Conservation (phyloP, 2,113 vertebrate species). For the Morone saxatilis region DNA sequence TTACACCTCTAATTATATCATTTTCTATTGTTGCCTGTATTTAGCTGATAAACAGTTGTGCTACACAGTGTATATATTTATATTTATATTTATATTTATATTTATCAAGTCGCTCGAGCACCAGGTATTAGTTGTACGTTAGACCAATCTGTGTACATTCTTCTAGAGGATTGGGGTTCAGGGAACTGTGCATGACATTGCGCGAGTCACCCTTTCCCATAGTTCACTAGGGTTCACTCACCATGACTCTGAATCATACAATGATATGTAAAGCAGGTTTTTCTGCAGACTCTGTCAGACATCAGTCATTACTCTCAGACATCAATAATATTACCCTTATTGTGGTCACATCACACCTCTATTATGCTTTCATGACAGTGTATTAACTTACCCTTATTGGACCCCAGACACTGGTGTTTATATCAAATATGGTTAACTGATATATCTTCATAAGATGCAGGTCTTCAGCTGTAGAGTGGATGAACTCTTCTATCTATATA, state of each 20-base stretch:
- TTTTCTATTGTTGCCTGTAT: not conserved
- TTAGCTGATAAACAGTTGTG: constrained; percentile 11
- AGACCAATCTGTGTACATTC: not conserved
- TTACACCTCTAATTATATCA: not conserved
- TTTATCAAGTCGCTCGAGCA: constrained; percentile 26
- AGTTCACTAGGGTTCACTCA: constrained; percentile 32
- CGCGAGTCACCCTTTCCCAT: constrained; percentile 16
- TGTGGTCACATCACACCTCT: constrained; percentile 54
- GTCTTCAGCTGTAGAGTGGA: not conserved
- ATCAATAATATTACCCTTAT: constrained; percentile 55
- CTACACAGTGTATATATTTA: constrained; percentile 21
- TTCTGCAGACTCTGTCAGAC: constrained; percentile 31
- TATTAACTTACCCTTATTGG: constrained; percentile 59
- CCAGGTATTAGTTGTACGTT: not conserved
- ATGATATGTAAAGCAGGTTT: constrained; percentile 35
- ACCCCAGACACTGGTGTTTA: constrained; percentile 57
- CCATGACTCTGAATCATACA: constrained; percentile 37
- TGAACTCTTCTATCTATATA: constrained; percentile 4
- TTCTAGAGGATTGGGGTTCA: not conserved
- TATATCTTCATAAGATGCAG: constrained; percentile 29
- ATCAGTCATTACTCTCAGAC: constrained; percentile 34
- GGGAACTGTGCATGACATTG: constrained; percentile 39
- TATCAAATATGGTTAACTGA: constrained; percentile 59
- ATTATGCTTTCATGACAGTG: constrained; percentile 68
- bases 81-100: constrained; percentile 17